Base-by-base conservation (phyloP, 2,888 invertebrate genomes). In the Parnassius glacialis region DNA sequence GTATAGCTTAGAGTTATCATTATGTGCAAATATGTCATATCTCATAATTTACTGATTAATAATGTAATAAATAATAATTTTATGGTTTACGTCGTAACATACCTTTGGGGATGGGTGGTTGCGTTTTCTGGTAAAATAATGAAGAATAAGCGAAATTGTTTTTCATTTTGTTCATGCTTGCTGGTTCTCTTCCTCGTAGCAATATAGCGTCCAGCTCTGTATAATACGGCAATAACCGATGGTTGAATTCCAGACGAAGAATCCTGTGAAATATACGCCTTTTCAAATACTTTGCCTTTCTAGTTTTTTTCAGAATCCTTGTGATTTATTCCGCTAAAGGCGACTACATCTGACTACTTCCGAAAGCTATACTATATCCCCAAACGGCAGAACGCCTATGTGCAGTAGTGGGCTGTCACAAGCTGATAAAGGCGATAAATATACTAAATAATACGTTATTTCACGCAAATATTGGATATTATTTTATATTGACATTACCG, bases 121-220 rank as follows among this genome's bases (percentile, higher is more conserved):
- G 76, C 0, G 81, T 75, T 63, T 80, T 84, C 65, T 78, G 80
- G 64, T 76, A 84, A 63, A 84, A 83, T 11, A 84, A 66, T 0
- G 85, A 80, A 0, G 86, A 80, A 65, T 85, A 87, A 2, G 81
- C 66, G 64, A 85, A 84, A 44, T 82, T 84, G 64, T 84, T 86
- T 62, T 79, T 86, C 65, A 78, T 73, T 64, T 74, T 75, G 3
- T 74, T 67, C 13, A 79, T 66, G 52, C 74, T 81, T 2, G 81
- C 75, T n/a, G 93, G 89, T 13, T 90, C 89, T 54, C 90, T 93
- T 0, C 98, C 98, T 69, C 94, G 94, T 45, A 98, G 86, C 66
- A 96, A 84, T 2, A 98, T 94, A 13, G 96, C 97, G 89, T 98
- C 98, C 58, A 98, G 85, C 77, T 97, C 96, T 12, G 97, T 96